Base-by-base conservation (phyloP, 1,140 invertebrate species). In the Papilio polytes region DNA sequence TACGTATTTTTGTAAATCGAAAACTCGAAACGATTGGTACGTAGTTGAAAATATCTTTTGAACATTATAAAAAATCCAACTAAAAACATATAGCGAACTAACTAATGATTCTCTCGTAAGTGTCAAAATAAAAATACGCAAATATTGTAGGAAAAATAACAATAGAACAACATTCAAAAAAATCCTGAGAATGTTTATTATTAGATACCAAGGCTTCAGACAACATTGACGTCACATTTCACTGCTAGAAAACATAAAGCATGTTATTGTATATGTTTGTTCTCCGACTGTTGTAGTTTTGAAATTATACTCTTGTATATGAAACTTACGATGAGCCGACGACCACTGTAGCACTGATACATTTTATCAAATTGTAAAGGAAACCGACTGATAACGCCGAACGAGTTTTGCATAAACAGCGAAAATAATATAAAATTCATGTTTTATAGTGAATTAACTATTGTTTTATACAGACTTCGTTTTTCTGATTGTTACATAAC, bases 311-410 rank as follows among this genome's bases (percentile, higher is more conserved):
- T 63, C 22, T 63, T 3, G n/a, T 26, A 18, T 63, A 26, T 63
- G 59, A 63, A 63, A 63, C 10, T 63, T 63, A 63, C 22, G 10
- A 63, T 10, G 59, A 63, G 22, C 59, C 22, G 9, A 63, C 20
- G 22, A 63, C 59, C 59, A 63, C 12, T 63, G 22, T 12, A 63
- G 59, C 26, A 22, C 20, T 26, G 20, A 63, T 20, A 56, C 53
- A 63, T 63, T 63, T 63, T 63, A 63, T 63, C 59, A 26, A 22
- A 63, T 63, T 63, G 59, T 26, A 63, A 26, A 63, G 59, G 59
- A 63, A 63, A 63, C 59, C 2, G 9, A 2, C 10, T 15, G 59
- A 63, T 63, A 63, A 63, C 22, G 59, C 22, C 22, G 22, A 63
- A 63, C 10, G 59, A 26, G 20, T 26, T 63, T 63, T 26, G 20